phyloP scores from a whole-genome alignment of 2,113 vertebrate genomes.

The Hirundichthys speculiger region DNA sequence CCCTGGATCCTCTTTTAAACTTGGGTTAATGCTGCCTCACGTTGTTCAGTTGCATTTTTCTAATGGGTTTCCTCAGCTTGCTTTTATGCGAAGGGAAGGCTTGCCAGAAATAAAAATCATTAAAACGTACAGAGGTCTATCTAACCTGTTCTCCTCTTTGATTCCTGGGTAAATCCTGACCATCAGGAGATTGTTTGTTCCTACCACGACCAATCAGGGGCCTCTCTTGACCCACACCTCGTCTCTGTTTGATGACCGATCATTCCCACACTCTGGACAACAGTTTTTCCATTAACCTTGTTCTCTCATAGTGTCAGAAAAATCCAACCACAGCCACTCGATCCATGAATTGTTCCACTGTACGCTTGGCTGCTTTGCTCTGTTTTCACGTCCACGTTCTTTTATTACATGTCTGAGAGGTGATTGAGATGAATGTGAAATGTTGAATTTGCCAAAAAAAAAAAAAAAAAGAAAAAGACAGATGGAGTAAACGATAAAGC shows the following conservation, averaged over 20 bases:
- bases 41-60: too few species aligned
- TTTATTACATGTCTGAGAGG: not conserved
- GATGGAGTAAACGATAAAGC: constrained; percentile 14
- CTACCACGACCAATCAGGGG: constrained; percentile 32
- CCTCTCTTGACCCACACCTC: constrained; percentile 49
- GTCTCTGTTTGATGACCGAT: constrained; percentile 60
- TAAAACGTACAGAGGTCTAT: too few species aligned
- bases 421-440: not conserved
- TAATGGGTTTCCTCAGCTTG: too few species aligned
- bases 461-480: constrained; percentile 13
- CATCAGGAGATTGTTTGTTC: constrained; percentile 43
- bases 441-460: constrained; percentile 13
- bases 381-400: constrained; percentile 8
- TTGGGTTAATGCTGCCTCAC: too few species aligned
- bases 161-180: not conserved
- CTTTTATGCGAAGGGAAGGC: too few species aligned
- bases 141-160: not conserved
- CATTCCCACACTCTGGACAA: constrained; percentile 10
- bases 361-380: constrained; percentile 3
- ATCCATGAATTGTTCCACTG: constrained; percentile 24
- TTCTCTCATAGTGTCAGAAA: constrained; percentile 31
- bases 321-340: constrained; percentile 18
- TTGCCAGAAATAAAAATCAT: too few species aligned
- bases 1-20: too few species aligned
- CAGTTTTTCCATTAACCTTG: constrained; percentile 70